Percentiles rank a stretch among this genome's conserved stretches.
Conservation (phyloP, 2,797 vertebrate genomes). For the Triplophysa yarkandensis region DNA sequence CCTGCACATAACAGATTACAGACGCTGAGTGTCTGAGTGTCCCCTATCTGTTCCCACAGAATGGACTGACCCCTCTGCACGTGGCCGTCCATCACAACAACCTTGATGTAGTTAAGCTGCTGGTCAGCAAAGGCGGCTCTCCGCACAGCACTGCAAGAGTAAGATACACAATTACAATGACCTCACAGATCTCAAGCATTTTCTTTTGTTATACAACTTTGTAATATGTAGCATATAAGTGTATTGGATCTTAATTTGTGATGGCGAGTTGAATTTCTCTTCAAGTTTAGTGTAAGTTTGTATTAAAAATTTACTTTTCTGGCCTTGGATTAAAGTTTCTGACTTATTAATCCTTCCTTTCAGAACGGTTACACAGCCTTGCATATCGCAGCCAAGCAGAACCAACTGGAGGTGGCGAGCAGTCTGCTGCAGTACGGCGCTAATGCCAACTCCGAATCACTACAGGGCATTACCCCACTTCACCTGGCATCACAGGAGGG, state of each 20-base stretch:
- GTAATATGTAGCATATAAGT: too few species aligned
- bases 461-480: conserved; percentile 92
- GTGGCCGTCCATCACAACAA: conserved; percentile 98
- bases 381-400: conserved; percentile 97
- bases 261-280: too few species aligned
- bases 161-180: conserved; percentile 64
- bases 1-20: conserved; percentile 54
- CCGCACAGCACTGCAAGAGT: conserved; percentile 92
- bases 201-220: neutral
- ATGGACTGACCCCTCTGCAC: conserved; percentile 91
- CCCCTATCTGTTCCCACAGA: conserved; percentile 72
- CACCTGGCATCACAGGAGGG: conserved; percentile 96
- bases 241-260: too few species aligned
- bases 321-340: neutral
- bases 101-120: conserved; percentile 92
- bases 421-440: conserved; percentile 91
- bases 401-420: conserved; percentile 92
- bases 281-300: neutral
- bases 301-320: neutral
- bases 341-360: conserved; percentile 12
- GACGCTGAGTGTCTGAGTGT: conserved; percentile 28
- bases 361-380: conserved; percentile 96
- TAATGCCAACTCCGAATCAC: conserved; percentile 86
- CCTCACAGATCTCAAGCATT: neutral
- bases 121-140: conserved; percentile 91